These are phyloP conservation scores for Rhinoraja longicauda DNA, from an alignment of 2,797 vertebrate species.

Conservation along the genomic window DNA sequence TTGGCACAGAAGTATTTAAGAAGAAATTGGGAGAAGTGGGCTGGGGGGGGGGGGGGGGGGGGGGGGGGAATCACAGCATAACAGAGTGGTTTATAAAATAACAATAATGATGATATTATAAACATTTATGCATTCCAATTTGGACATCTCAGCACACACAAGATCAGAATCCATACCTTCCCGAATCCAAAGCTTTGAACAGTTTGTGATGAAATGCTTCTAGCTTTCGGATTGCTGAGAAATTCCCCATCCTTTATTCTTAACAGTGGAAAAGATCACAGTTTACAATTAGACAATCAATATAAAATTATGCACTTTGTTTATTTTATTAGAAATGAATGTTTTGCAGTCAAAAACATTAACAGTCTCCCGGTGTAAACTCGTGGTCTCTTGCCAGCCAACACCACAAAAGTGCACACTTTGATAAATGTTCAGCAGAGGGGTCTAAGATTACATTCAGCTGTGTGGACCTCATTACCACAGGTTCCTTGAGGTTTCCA, in stretches of 20 bases:
- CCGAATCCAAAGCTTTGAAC: conserved; percentile 74
- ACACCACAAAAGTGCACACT: not conserved
- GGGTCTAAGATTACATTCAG: not conserved
- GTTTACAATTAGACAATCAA: not conserved
- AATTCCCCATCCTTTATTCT: conserved; percentile 51
- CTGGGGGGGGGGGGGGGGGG: no score
- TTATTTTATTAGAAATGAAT: not conserved
- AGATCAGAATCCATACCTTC: conserved; percentile 59
- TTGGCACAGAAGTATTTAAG: not conserved
- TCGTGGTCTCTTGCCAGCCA: no score
- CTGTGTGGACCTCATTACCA: not conserved
- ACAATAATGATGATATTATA: not conserved
- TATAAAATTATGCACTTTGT: not conserved
- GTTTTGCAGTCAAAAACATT: not conserved
- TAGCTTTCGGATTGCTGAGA: conserved; percentile 48
- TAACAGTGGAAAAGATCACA: conserved; percentile 42
- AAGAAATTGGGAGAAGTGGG: no score
- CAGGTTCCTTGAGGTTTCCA: not conserved
- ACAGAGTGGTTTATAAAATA: not conserved
- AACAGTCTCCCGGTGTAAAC: no score
- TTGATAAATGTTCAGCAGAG: not conserved
- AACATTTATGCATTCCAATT: not conserved
- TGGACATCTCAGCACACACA: not conserved
- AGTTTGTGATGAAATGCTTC: conserved; percentile 49
- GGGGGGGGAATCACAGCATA: not conserved